These are phyloP conservation scores for Coccyzus lansbergi DNA, from an alignment of 2,797 vertebrate species.

Conservation along the genomic window DNA sequence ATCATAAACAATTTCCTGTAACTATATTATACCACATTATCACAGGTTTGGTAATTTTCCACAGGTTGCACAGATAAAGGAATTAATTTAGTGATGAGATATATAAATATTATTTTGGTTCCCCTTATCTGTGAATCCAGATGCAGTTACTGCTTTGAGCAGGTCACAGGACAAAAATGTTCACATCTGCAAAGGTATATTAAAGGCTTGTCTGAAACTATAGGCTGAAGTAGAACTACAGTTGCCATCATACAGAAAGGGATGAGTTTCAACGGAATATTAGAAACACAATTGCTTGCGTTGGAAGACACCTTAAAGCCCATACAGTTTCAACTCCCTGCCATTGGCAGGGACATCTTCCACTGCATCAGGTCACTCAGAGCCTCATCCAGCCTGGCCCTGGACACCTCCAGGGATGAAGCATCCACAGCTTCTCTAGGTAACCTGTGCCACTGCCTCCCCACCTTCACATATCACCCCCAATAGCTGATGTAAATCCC, in stretches of 20 bases:
- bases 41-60: neutral
- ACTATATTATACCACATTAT: neutral
- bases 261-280: neutral
- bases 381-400: too few species aligned
- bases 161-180: neutral
- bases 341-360: too few species aligned
- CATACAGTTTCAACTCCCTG: too few species aligned
- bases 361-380: too few species aligned
- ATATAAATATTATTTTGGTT: neutral
- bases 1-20: neutral
- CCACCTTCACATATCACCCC: too few species aligned
- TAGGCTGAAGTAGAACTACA: neutral
- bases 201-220: neutral
- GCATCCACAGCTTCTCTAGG: too few species aligned
- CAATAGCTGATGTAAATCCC: too few species aligned
- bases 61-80: neutral
- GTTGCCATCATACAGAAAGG: neutral
- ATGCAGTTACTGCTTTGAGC: neutral
- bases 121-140: neutral
- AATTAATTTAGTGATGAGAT: neutral
- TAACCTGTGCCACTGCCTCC: too few species aligned
- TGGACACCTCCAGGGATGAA: too few species aligned
- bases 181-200: neutral
- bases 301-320: too few species aligned
- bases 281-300: too few species aligned